A percentile compares a stretch with the other conserved stretches of the same genome.
Evolutionary conservation across 64 coral and sea anemone genomes (phyloP).

Genomic region (Porites lutea): DNA sequence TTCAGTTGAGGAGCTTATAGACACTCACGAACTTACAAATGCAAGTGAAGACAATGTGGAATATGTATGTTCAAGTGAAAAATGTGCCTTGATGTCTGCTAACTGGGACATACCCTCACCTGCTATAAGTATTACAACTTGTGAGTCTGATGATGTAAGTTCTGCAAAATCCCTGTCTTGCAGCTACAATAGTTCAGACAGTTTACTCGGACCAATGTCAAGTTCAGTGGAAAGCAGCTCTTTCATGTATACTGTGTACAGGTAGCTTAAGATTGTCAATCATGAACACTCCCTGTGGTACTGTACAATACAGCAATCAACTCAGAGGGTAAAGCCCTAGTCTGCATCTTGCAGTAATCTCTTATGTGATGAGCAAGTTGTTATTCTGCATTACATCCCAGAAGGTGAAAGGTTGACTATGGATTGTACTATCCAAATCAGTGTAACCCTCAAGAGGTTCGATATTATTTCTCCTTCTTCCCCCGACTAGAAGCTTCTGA

Average conservation of each 20-base stretch:
- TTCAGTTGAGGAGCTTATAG: slow-evolving; percentile 81
- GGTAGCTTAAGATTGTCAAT: background rate
- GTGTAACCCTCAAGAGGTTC: no score
- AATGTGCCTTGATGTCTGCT: slow-evolving; percentile 28
- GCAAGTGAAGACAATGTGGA: slow-evolving; percentile 40
- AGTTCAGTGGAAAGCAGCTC: slow-evolving; percentile 32
- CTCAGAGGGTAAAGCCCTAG: no score
- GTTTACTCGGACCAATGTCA: background rate
- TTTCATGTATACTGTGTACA: slow-evolving; percentile 48
- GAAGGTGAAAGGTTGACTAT: no score
- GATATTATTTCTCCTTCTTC: no score
- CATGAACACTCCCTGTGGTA: no score
- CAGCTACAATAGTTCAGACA: slow-evolving; percentile 2
- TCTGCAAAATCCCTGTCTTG: slow-evolving; percentile 29
- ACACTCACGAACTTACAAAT: slow-evolving; percentile 21
- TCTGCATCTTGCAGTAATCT: no score
- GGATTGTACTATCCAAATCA: no score
- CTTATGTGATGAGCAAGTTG: no score
- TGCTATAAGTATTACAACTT: background rate
- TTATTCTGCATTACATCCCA: no score
- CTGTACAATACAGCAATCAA: no score
- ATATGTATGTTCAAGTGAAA: slow-evolving; percentile 12
- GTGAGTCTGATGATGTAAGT: background rate
- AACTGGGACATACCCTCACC: slow-evolving; percentile 49
- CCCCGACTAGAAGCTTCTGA: no score